Percentiles rank a stretch among this genome's conserved stretches.
These are phyloP conservation scores for Pheosia gnoma DNA, from an alignment of 2,888 invertebrate species.

Conservation along the genomic window DNA sequence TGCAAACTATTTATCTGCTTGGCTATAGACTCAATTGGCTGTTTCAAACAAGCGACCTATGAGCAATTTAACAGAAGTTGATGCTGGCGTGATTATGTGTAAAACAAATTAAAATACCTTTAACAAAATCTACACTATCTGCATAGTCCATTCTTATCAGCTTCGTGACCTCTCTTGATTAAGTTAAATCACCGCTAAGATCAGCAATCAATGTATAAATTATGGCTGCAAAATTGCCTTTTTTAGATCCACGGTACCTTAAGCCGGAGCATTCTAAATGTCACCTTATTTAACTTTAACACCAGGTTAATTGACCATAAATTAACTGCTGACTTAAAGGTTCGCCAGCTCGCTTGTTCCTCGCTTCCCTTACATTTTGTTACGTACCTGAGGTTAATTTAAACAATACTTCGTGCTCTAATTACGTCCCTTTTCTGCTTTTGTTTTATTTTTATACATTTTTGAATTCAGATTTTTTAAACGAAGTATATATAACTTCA, in stretches of 20 bases:
- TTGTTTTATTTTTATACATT: constrained; percentile 23
- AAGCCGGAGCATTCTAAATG: constrained; percentile 61
- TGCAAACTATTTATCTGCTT: too few relatives aligned
- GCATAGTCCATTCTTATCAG: too few relatives aligned
- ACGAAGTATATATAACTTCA: background rate
- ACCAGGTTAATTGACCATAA: constrained; percentile 81
- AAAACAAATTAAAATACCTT: too few relatives aligned
- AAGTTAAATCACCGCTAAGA: background rate
- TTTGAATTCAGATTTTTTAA: constrained; percentile 4
- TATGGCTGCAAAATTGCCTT: constrained; percentile 27
- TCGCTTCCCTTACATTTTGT: constrained; percentile 45
- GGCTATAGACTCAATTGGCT: too few relatives aligned
- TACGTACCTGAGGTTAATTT: constrained; percentile 62
- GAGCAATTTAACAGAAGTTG: too few relatives aligned
- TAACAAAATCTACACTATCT: too few relatives aligned
- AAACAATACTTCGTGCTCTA: constrained; percentile 70
- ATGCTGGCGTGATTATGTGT: too few relatives aligned
- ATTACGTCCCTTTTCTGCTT: constrained; percentile 56
- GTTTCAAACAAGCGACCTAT: too few relatives aligned
- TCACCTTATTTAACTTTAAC: constrained; percentile 77
- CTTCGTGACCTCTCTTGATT: too few relatives aligned
- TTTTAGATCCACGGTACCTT: constrained; percentile 45
- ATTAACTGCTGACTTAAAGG: constrained; percentile 77
- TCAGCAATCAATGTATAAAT: constrained; percentile 16
- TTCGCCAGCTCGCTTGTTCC: constrained; percentile 63